phyloP scores from a whole-genome alignment of 1,140 invertebrate species.

The Brachionus calyciflorus region DNA sequence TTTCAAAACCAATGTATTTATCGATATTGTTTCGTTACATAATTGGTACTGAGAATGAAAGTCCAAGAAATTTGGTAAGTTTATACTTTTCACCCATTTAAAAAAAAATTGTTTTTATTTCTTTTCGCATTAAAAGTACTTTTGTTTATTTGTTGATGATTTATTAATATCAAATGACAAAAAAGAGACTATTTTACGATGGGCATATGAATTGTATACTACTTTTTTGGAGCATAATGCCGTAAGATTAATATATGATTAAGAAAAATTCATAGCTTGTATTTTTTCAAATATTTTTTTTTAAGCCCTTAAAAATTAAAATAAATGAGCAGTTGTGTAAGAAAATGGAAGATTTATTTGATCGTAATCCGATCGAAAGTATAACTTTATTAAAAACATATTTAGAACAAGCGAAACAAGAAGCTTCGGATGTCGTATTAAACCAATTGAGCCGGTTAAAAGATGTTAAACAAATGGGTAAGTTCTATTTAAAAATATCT shows the following conservation, averaged over 20 bases:
- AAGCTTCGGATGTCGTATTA: background rate
- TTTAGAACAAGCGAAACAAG: background rate
- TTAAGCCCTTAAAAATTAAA: constrained; percentile 31
- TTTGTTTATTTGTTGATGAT: constrained; percentile 42
- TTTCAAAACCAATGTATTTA: constrained; percentile 20
- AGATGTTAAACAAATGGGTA: constrained; percentile 26
- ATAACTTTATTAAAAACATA: background rate
- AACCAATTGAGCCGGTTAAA: constrained; percentile 12
- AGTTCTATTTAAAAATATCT: too few species aligned
- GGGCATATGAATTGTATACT: constrained; percentile 39
- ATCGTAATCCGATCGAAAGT: background rate
- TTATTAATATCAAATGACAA: constrained; percentile 16
- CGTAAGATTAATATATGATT: constrained; percentile 2
- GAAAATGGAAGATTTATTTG: constrained; percentile 40
- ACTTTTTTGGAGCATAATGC: constrained; percentile 9
- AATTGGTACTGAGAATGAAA: background rate
- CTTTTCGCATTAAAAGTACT: background rate
- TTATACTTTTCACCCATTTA: background rate
- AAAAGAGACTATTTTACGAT: constrained; percentile 37
- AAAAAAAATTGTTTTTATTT: background rate
- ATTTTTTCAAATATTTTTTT: background rate
- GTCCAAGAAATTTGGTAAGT: constrained; percentile 37
- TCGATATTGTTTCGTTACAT: constrained; percentile 9
- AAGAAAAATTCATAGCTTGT: background rate
- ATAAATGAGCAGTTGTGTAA: background rate